phyloP scores from a whole-genome alignment of 1,140 invertebrate genomes.

The Drosophila parvula region DNA sequence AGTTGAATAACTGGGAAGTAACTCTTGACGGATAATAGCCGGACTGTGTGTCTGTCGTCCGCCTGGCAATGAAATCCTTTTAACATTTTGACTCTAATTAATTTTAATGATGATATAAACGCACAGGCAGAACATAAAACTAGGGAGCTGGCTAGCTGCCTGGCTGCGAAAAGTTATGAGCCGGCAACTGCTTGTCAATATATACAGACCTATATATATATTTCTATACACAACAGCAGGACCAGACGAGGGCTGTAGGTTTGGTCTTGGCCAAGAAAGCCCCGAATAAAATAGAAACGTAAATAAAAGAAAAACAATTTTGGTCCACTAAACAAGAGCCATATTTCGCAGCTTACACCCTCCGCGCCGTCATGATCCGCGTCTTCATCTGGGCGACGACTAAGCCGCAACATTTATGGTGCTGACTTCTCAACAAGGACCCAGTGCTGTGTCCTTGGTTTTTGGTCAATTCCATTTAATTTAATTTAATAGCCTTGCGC shows the following conservation, averaged over 20 bases:
- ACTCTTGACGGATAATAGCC: constrained; percentile 63
- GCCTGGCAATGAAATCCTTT: constrained; percentile 69
- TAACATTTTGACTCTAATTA: constrained; percentile 83
- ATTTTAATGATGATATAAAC: constrained; percentile 81
- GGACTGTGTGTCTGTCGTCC: constrained; percentile 13
- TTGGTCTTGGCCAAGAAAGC: constrained; percentile 22
- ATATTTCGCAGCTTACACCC: constrained; percentile 55
- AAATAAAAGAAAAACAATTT: constrained; percentile 57
- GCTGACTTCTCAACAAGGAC: constrained; percentile 59
- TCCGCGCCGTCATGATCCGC: constrained; percentile 16
- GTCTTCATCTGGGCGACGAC: constrained; percentile 13
- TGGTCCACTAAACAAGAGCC: constrained; percentile 49
- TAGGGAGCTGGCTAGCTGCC: constrained; percentile 20
- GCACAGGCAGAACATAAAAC: constrained; percentile 54
- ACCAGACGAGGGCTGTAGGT: constrained; percentile 3
- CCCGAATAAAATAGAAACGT: constrained; percentile 17
- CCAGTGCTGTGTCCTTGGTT: constrained; percentile 61
- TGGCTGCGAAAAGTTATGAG: constrained; percentile 45
- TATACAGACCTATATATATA: constrained; percentile 7
- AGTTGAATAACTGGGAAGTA: constrained; percentile 18
- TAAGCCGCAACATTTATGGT: constrained; percentile 61
- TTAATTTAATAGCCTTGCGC: constrained; percentile 83
- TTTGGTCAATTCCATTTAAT: constrained; percentile 82
- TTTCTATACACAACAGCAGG: constrained; percentile 11
- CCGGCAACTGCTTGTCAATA: constrained; percentile 54